Evolutionary conservation across 2,797 vertebrate genomes (phyloP), one percentile per base, ranked within the genome.

Genomic region (Capromys pilorides): DNA sequence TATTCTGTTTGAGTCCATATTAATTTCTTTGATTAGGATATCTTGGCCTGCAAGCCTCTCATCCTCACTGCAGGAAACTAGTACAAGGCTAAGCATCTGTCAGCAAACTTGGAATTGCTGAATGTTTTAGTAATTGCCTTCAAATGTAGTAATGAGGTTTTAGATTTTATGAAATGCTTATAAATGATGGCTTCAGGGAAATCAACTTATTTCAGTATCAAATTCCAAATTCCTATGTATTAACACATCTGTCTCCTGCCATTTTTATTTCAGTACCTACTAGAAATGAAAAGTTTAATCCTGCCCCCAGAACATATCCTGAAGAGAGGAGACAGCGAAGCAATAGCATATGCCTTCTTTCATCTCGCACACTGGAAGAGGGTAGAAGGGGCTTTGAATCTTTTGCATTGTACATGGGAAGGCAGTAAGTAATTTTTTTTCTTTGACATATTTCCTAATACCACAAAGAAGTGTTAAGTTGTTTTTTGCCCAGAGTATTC

Each of bases 221-320:
- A 97, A 94, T 71, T 97, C 51, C 83, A 96, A 77, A 93, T 96
- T 94, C 77, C 31, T 95, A 1, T 3, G 41, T 97, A 95, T 95
- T 97, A 93, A 97, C 85, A 33, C 66, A 64, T 96, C 92, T 96
- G 54, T 97, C 59, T 93, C 94, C 87, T 98, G 64, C 39, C 96
- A 97, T 98, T 94, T 98, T 95, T 96, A 94, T 98, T 98, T 75
- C 98, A 99, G 99, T 99, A 99, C 97, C 98, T 99, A 97, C 99
- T 99, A 99, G 99, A 99, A 99, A 99, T 99, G 99, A 99, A 99
- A 99, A 99, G 99, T 98, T 98, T 99, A 98, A 99, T 99, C 98
- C 99, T 99, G 95, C 99, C 99, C 96, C 99, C 99, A 93, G 99
- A 99, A 97, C 99, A 99, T 98, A 99, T 99, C 98, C 98, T 99